Base-by-base conservation (phyloP, 1,140 invertebrate species). In the Plodia interpunctella region DNA sequence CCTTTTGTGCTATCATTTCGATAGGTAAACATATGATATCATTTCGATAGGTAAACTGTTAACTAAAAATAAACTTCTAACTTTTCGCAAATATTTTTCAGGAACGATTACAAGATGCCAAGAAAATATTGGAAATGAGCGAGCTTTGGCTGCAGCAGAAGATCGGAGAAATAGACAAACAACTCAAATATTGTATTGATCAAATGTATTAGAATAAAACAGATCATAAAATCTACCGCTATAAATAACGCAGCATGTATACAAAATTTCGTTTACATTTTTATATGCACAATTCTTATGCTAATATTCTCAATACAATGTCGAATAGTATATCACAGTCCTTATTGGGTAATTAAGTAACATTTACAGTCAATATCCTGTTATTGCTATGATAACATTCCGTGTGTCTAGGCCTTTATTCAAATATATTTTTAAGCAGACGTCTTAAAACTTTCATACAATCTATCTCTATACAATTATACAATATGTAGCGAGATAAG, bases 301-400 rank as follows among this genome's bases (percentile, higher is more conserved):
- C 58, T 69, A 68, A 58, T 58, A 59, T 57, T 64, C 66, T 74
- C 67, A 66, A 71, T 68, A 78, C 65, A 72, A 77, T 2, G 21
- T 25, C 21, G 6, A 80, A 78, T 76, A 70, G 73, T 66, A 80
- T 80, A 83, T 81, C 78, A 83, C 77, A 81, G 66, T 67, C 77
- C 70, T 72, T 63, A 63, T 65, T 71, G 38, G n/a, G 4, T 55
- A 57, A 68, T 76, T 76, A 76, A 75, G 67, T 72, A 78, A 67
- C 66, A 60, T 54, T 55, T 50, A 64, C 62, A 70, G 62, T 70
- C 61, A 62, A 62, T 67, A 67, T 59, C 60, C 49, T 50, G 25
- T 56, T 66, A 67, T 63, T 66, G 59, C 56, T 59, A 44, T 17
- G 38, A 44, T 17, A 44, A 44, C 15, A 44, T 44, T 3, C 13